Evolutionary conservation across 2,888 invertebrate species (phyloP).

Genomic region (Theodoxus fluviatilis): DNA sequence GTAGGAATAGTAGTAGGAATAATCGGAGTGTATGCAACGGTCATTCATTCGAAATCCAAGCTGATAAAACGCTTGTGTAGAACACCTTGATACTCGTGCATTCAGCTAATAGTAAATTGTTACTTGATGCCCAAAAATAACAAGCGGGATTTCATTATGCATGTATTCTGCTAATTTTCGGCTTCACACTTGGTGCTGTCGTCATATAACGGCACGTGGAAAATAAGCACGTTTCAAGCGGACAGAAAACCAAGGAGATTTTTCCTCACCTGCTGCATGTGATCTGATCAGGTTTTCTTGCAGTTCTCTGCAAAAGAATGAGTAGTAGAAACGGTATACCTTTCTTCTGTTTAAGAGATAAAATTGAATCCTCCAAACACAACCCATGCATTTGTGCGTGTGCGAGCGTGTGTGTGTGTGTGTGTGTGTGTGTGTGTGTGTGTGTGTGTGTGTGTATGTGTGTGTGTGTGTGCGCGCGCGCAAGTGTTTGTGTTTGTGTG

Average conservation of each 20-base stretch:
- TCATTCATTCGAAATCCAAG: too few relatives aligned
- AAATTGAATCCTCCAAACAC: neutral
- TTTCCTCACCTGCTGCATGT: slow-evolving; percentile 69
- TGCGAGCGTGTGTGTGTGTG: neutral
- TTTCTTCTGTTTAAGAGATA: neutral
- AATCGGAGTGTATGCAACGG: too few relatives aligned
- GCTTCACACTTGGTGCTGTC: too few relatives aligned
- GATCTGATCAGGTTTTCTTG: slow-evolving; percentile 75
- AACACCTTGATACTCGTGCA: too few relatives aligned
- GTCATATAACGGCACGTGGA: too few relatives aligned
- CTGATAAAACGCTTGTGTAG: too few relatives aligned
- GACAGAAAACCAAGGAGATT: neutral
- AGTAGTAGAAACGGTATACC: neutral
- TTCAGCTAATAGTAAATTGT: too few relatives aligned
- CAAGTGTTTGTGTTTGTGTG: too few relatives aligned
- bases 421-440: slow-evolving; percentile 4
- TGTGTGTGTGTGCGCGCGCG: neutral
- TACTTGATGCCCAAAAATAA: too few relatives aligned
- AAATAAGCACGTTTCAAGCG: neutral
- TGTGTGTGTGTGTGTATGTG: neutral
- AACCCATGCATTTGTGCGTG: neutral
- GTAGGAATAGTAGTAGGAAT: too few relatives aligned
- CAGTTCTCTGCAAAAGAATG: slow-evolving; percentile 67
- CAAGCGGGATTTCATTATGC: too few relatives aligned
- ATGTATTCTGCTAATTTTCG: too few relatives aligned